phyloP scores from a whole-genome alignment of 2,797 vertebrate genomes.

The Oreortyx pictus region DNA sequence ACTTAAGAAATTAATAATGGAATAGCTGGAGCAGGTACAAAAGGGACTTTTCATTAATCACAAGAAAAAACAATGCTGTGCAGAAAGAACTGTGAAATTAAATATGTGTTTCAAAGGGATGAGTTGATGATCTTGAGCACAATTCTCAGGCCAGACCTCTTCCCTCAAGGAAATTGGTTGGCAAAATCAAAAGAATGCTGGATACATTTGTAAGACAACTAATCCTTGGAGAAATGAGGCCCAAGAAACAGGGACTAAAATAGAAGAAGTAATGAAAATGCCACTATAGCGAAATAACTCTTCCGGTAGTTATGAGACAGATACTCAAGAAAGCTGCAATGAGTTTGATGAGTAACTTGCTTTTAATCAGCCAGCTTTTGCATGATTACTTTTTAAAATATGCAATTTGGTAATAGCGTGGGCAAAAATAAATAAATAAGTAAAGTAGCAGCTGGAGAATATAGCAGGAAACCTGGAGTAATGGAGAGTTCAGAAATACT shows the following conservation, averaged over 20 bases:
- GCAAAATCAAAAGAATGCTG: constrained; percentile 14
- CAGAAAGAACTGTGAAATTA: background rate
- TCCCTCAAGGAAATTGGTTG: background rate
- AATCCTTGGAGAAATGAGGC: constrained; percentile 23
- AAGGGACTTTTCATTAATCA: background rate
- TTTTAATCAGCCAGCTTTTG: constrained; percentile 59
- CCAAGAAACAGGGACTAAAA: constrained; percentile 48
- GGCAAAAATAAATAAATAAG: background rate
- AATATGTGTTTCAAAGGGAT: background rate
- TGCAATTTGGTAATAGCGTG: constrained; percentile 36
- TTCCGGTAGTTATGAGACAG: constrained; percentile 48
- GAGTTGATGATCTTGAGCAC: background rate
- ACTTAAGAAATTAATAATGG: background rate
- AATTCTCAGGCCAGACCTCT: background rate
- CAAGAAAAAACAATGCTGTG: background rate
- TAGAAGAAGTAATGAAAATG: constrained; percentile 35
- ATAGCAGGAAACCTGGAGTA: constrained; percentile 29
- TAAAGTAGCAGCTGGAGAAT: constrained; percentile 52
- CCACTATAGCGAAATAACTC: constrained; percentile 42
- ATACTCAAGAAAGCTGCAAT: constrained; percentile 50
- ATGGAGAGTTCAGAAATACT: background rate
- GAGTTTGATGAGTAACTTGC: constrained; percentile 63
- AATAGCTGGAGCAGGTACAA: background rate
- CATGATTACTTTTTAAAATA: constrained; percentile 53
- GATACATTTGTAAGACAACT: background rate